Conservation (phyloP, 2,888 invertebrate species). For the Callinectes sapidus region DNA sequence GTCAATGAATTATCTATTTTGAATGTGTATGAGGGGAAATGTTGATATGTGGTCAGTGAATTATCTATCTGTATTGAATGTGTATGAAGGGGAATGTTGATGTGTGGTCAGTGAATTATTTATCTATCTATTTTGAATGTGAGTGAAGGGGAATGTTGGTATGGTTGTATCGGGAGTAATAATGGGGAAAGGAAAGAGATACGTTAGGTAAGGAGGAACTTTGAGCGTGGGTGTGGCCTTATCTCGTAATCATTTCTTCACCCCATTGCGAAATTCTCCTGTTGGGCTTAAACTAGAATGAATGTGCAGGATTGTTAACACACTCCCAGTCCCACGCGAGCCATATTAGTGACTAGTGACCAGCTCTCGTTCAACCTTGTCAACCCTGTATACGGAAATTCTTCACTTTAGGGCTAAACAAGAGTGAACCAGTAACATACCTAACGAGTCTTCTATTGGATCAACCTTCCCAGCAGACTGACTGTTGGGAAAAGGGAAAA, state of each 20-base stretch:
- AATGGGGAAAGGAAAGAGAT: background rate
- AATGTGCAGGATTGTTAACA: background rate
- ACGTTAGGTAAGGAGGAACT: background rate
- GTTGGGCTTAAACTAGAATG: background rate
- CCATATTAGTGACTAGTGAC: background rate
- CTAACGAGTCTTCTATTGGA: too few species aligned
- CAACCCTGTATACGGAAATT: too few species aligned
- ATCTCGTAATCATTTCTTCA: slow-evolving; percentile 6
- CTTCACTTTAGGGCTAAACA: background rate
- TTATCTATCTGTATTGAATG: too few species aligned
- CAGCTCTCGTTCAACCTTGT: background rate
- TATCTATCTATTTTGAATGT: too few species aligned
- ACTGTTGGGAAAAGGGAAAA: too few species aligned
- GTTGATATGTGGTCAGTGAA: too few species aligned
- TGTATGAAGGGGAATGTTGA: too few species aligned
- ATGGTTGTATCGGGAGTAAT: background rate
- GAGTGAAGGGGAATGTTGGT: background rate
- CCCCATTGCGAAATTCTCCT: background rate
- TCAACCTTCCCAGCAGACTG: too few species aligned
- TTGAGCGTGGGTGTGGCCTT: background rate
- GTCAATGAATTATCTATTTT: too few species aligned
- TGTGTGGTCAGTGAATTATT: too few species aligned
- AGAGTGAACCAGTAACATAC: background rate
- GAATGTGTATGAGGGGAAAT: too few species aligned
- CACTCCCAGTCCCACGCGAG: too few species aligned